phyloP scores from a whole-genome alignment of 2,888 invertebrate species.

The Didymodactylos carnosus region DNA sequence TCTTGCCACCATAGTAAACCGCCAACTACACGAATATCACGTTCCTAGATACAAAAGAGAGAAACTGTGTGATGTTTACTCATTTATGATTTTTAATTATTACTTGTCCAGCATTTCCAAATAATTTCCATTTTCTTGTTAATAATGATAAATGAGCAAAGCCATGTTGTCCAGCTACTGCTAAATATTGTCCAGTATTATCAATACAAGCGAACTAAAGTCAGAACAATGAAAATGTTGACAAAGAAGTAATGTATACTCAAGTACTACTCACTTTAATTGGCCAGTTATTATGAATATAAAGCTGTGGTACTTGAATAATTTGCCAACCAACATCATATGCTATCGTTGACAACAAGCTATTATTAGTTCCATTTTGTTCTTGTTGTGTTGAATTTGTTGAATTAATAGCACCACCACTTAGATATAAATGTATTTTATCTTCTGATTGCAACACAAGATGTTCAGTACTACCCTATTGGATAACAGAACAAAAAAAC shows the following conservation, averaged over 20 bases:
- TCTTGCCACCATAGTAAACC: slow-evolving; percentile 88
- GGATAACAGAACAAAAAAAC: slow-evolving; percentile 17
- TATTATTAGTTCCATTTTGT: slow-evolving; percentile 10
- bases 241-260: slow-evolving; percentile 20
- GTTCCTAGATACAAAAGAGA: slow-evolving; percentile 45
- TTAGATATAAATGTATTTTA: slow-evolving; percentile 50
- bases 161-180: slow-evolving; percentile 80
- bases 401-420: too few species aligned
- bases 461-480: slow-evolving; percentile 69
- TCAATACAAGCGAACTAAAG: slow-evolving; percentile 73
- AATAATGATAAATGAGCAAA: slow-evolving; percentile 77
- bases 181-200: slow-evolving; percentile 55
- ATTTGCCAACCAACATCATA: slow-evolving; percentile 50
- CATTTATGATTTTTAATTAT: neutral
- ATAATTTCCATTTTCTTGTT: slow-evolving; percentile 78
- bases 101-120: slow-evolving; percentile 86
- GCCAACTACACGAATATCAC: slow-evolving; percentile 81
- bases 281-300: slow-evolving; percentile 89
- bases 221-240: neutral
- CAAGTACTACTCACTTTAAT: slow-evolving; percentile 58
- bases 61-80: neutral
- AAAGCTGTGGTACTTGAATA: slow-evolving; percentile 51
- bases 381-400: slow-evolving; percentile 3
- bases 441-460: slow-evolving; percentile 84
- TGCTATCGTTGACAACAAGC: neutral